Base-by-base conservation (phyloP, 2,888 invertebrate genomes). In the Acleris sparsana region DNA sequence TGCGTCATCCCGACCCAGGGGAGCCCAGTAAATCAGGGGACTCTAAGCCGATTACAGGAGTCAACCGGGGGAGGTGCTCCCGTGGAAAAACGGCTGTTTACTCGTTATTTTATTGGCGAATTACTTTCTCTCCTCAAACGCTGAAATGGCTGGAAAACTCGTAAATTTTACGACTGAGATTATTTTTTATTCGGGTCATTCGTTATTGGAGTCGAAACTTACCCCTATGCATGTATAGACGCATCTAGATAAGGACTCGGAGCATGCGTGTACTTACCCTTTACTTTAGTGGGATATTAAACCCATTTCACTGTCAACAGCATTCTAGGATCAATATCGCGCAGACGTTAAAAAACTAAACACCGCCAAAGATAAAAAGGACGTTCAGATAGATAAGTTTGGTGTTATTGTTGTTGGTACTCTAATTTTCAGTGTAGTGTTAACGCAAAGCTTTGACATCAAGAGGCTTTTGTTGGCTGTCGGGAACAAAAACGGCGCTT, bases 291-390 rank as follows among this genome's bases (percentile, higher is more conserved):
- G 89, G 85, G 88, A 89, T 92, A 92, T 92, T 92, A 82, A 84
- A 90, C 91, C 90, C 90, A 88, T 88, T 91, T 91, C 89, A 90
- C 88, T 89, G 92, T 90, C 92, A 89, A 84, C 86, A 84, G 79
- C 92, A 90, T 88, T 84, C 89, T 73, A 73, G 78, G 87, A 87
- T 89, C 88, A 83, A 89, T 89, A 89, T 84, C 88, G 82, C 75
- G 79, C 83, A 80, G 80, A 78, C 81, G 85, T 86, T 87, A 82
- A 83, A 75, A 78, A 79, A 80, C 75, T 81, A 80, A 80, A 80
- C 79, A 80, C 89, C 89, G 91, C 83, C 89, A 84, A 82, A 88
- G 85, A 87, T 86, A 87, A 89, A 89, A 83, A 84, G 80, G 72
- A 39, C 43, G 46, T 46, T 88, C 79, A 82, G 82, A 84, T 80